Evolutionary conservation across 2,113 vertebrate species (phyloP).

Genomic region (Barnardius zonarius): DNA sequence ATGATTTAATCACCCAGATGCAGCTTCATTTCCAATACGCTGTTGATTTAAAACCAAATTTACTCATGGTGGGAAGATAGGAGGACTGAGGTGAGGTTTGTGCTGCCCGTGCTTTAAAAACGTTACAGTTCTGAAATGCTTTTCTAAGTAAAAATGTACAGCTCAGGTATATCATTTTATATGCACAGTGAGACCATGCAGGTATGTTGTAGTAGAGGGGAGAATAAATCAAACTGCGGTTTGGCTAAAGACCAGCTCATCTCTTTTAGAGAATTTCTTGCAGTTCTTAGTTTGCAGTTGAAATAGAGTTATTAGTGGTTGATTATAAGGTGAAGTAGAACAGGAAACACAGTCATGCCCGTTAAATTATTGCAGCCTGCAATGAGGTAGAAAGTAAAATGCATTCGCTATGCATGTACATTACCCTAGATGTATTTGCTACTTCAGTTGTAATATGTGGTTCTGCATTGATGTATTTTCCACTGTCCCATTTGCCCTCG

Average conservation of each 20-base stretch:
- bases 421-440: not conserved
- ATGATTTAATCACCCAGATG: not conserved
- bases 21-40: fast-evolving
- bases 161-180: not conserved
- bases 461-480: not conserved
- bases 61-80: not conserved
- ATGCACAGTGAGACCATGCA: not conserved
- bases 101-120: not conserved
- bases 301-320: not conserved
- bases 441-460: not conserved
- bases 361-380: not conserved
- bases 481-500: not conserved
- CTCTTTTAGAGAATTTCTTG: not conserved
- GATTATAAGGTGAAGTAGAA: not conserved
- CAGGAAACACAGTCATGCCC: not conserved
- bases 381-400: not conserved
- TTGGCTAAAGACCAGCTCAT: not conserved
- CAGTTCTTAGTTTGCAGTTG: not conserved
- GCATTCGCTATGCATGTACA: not conserved
- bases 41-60: not conserved
- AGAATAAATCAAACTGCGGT: not conserved
- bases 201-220: not conserved
- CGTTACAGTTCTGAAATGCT: not conserved
- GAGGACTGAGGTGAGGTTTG: not conserved
- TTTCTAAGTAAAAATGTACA: not conserved